Conservation (phyloP, 1,140 invertebrate genomes). For the Cheumatopsyche charites region DNA sequence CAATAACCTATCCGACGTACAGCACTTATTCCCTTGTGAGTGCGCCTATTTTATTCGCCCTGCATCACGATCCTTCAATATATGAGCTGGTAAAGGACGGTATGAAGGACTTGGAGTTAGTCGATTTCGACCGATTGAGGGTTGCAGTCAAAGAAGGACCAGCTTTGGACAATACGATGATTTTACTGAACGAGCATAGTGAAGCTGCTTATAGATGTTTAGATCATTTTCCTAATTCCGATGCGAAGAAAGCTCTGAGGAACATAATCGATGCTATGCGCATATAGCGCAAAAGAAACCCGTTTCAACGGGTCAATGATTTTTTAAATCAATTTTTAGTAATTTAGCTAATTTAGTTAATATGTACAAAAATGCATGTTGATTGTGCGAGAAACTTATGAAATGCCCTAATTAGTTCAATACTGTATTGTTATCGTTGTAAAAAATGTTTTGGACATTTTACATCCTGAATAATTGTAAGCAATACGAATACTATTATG, state of each 20-base stretch:
- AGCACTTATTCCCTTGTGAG: conserved; percentile 70
- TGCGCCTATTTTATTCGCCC: conserved; percentile 79
- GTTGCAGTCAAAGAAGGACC: conserved; percentile 61
- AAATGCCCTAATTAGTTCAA: too few species aligned
- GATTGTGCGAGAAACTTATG: too few species aligned
- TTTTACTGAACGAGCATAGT: conserved; percentile 74
- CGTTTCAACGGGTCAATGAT: too few species aligned
- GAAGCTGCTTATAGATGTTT: conserved; percentile 70
- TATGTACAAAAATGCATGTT: too few species aligned
- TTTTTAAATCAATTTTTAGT: too few species aligned
- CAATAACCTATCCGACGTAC: conserved; percentile 56
- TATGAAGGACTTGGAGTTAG: conserved; percentile 68
- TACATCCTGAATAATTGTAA: too few species aligned
- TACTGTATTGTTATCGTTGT: too few species aligned
- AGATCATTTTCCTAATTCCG: conserved; percentile 66
- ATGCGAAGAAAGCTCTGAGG: conserved; percentile 66
- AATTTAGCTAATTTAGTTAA: too few species aligned
- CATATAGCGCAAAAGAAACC: not conserved
- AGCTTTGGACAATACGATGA: conserved; percentile 67
- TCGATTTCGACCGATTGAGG: conserved; percentile 67
- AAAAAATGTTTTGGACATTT: too few species aligned
- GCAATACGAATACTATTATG: too few species aligned
- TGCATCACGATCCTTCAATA: conserved; percentile 71
- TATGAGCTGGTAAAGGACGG: conserved; percentile 72
- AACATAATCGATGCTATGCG: conserved; percentile 62